Evolutionary conservation across 2,888 invertebrate species (phyloP).

Genomic region (Noctuana brunneofusca): DNA sequence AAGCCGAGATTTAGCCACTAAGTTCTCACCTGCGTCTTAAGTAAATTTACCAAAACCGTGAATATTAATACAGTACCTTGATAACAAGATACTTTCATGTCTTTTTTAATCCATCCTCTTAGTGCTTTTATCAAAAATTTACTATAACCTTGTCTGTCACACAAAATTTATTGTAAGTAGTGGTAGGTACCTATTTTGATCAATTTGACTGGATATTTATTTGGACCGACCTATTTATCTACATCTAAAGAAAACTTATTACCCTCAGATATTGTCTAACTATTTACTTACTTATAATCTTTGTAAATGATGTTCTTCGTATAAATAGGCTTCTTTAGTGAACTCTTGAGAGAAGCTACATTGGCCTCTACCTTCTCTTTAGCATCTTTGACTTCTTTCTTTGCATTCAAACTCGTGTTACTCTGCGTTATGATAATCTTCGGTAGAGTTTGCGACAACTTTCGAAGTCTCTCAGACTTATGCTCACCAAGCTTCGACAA

Average conservation of each 20-base stretch:
- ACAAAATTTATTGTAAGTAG: too few relatives aligned
- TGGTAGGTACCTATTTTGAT: too few relatives aligned
- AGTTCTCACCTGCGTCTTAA: neutral
- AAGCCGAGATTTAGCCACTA: neutral
- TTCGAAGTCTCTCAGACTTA: slow-evolving; percentile 64
- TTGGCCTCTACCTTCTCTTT: slow-evolving; percentile 30
- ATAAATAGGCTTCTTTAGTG: slow-evolving; percentile 37
- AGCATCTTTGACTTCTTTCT: slow-evolving; percentile 37
- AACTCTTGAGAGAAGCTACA: slow-evolving; percentile 30
- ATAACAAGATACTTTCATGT: neutral
- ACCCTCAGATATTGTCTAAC: too few relatives aligned
- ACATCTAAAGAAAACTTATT: too few relatives aligned
- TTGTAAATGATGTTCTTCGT: slow-evolving; percentile 22
- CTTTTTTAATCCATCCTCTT: slow-evolving; percentile 15
- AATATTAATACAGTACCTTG: neutral
- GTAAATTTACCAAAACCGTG: neutral
- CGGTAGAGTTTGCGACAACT: slow-evolving; percentile 66
- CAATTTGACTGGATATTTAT: too few relatives aligned
- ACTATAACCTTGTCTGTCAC: neutral
- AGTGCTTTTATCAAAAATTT: slow-evolving; percentile 1
- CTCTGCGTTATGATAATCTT: slow-evolving; percentile 75
- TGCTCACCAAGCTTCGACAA: slow-evolving; percentile 53
- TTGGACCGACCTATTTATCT: too few relatives aligned
- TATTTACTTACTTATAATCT: slow-evolving; percentile 34
- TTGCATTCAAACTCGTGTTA: slow-evolving; percentile 56